phyloP scores from a whole-genome alignment of 2,888 invertebrate genomes.

The Ecdyonurus torrentis region DNA sequence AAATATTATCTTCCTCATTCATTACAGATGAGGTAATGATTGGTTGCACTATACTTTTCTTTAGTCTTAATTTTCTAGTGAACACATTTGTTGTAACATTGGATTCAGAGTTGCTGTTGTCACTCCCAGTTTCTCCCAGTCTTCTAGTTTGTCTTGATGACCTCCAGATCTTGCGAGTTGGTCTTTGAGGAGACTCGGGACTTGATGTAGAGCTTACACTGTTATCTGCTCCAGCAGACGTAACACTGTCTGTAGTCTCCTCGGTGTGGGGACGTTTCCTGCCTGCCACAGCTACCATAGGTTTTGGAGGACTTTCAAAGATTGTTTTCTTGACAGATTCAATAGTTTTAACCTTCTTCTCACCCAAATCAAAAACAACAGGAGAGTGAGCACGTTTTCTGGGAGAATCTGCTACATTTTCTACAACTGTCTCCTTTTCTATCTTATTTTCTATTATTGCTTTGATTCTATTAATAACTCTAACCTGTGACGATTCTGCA shows the following conservation, averaged over 20 bases:
- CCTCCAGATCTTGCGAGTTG: not conserved
- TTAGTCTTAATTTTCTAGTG: not conserved
- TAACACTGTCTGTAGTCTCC: not conserved
- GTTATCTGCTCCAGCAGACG: not conserved
- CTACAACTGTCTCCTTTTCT: not conserved
- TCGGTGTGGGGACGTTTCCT: not conserved
- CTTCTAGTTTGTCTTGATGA: not conserved
- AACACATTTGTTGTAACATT: not conserved
- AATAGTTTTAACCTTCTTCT: not conserved
- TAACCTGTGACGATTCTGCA: too few species aligned
- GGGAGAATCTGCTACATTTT: not conserved
- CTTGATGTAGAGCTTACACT: not conserved
- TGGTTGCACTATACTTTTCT: not conserved
- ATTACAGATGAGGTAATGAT: not conserved
- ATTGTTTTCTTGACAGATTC: not conserved
- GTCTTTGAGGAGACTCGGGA: not conserved
- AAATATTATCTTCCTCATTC: too few species aligned
- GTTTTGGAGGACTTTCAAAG: not conserved
- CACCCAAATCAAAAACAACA: slow-evolving; percentile 1
- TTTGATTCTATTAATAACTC: too few species aligned
- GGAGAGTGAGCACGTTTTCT: slow-evolving; percentile 8
- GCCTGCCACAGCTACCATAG: not conserved
- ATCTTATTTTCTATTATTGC: not conserved
- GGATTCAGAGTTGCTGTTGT: not conserved
- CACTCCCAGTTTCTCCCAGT: not conserved